A percentile compares a stretch with the other conserved stretches of the same genome.
Evolutionary conservation across 2,113 vertebrate species (phyloP).

Genomic region (Megaptera novaeangliae): DNA sequence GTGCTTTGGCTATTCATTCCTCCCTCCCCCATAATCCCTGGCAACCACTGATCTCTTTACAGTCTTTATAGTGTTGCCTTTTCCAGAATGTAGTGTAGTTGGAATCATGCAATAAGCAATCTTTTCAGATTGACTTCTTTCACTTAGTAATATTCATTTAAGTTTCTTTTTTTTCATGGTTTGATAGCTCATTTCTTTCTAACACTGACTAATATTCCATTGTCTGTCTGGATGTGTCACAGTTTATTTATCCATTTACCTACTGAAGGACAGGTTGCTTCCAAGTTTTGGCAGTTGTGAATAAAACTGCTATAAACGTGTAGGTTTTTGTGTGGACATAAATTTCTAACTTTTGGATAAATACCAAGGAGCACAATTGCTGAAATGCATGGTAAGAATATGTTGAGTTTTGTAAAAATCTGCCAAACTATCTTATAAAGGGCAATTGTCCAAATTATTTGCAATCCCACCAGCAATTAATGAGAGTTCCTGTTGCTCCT

Average conservation of each 20-base stretch:
- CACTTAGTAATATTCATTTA: neutral
- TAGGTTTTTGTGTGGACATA: neutral
- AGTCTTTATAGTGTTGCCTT: neutral
- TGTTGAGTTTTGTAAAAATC: neutral
- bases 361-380: neutral
- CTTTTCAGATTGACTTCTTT: neutral
- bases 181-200: neutral
- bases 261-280: neutral
- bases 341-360: neutral
- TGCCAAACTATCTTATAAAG: neutral
- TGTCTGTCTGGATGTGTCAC: neutral
- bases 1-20: neutral
- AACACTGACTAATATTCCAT: neutral
- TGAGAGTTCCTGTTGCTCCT: neutral
- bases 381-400: neutral
- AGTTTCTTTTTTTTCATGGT: neutral
- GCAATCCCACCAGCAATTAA: neutral
- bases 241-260: neutral
- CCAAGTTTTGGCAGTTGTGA: neutral
- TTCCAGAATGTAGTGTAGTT: neutral
- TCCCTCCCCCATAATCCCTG: neutral
- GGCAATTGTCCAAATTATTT: too few species aligned
- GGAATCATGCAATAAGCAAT: neutral
- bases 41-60: neutral
- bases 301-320: neutral